These are phyloP conservation scores for Leiothrix lutea DNA, from an alignment of 2,113 vertebrate species.

Conservation along the genomic window DNA sequence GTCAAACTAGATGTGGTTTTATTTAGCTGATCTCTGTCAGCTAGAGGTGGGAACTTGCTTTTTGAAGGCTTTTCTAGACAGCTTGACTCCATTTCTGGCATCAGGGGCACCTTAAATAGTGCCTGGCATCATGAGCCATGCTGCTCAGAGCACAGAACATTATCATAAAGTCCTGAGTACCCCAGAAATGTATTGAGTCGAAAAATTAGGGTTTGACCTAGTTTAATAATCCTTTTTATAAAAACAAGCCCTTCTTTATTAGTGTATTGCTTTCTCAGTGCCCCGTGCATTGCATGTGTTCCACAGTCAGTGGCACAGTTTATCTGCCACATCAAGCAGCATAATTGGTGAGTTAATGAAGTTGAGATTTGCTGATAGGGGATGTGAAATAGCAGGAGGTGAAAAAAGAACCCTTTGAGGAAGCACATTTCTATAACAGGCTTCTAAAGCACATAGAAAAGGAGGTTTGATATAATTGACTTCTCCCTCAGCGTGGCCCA, in stretches of 20 bases:
- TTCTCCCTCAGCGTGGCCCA: neutral
- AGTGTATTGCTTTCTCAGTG: neutral
- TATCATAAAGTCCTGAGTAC: neutral
- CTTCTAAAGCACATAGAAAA: neutral
- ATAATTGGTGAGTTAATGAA: neutral
- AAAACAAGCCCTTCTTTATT: neutral
- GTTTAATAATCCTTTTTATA: neutral
- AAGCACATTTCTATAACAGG: neutral
- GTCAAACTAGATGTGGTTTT: neutral
- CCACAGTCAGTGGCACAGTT: neutral
- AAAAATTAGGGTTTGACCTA: neutral
- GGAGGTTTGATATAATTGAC: neutral
- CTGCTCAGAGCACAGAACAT: neutral
- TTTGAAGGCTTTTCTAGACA: neutral
- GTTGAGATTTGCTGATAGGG: neutral
- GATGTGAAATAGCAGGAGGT: neutral
- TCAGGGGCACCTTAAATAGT: neutral
- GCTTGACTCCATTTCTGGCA: neutral
- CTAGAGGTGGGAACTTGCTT: neutral
- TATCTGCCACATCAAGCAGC: neutral
- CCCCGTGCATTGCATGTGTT: neutral
- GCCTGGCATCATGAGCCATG: neutral
- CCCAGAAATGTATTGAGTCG: neutral
- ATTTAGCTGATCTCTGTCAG: neutral
- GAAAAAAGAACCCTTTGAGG: neutral